Conservation (phyloP, 2,797 vertebrate species). For the Mergus octosetaceus region DNA sequence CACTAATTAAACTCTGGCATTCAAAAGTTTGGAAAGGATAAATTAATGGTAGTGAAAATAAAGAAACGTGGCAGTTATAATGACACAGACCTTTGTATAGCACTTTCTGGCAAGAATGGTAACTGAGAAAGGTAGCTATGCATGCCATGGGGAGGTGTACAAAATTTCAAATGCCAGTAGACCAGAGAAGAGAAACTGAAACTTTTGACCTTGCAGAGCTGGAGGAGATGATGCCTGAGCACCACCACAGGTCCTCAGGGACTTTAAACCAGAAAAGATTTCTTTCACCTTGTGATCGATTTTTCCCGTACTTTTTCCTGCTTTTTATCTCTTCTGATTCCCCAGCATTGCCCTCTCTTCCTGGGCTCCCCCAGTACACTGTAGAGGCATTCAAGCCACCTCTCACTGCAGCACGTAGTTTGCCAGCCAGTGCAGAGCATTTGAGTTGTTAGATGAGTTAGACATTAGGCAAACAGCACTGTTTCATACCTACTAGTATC, state of each 20-base stretch:
- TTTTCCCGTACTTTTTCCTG: neutral
- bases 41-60: neutral
- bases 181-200: neutral
- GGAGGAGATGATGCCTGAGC: neutral
- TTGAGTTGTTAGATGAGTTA: neutral
- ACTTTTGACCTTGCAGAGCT: neutral
- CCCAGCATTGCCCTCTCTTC: neutral
- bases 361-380: neutral
- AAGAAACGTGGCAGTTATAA: neutral
- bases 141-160: neutral
- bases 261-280: neutral
- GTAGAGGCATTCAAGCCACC: neutral
- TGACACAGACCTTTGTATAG: neutral
- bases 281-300: neutral
- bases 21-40: neutral
- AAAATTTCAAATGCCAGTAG: neutral
- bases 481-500: neutral
- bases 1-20: neutral
- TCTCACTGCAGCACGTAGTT: accelerated
- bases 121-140: neutral
- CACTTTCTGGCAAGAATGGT: neutral
- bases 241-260: neutral
- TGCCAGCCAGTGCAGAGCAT: neutral
- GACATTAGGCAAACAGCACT: neutral
- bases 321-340: neutral